phyloP scores from a whole-genome alignment of 2,797 vertebrate species.

The Anabas testudineus region DNA sequence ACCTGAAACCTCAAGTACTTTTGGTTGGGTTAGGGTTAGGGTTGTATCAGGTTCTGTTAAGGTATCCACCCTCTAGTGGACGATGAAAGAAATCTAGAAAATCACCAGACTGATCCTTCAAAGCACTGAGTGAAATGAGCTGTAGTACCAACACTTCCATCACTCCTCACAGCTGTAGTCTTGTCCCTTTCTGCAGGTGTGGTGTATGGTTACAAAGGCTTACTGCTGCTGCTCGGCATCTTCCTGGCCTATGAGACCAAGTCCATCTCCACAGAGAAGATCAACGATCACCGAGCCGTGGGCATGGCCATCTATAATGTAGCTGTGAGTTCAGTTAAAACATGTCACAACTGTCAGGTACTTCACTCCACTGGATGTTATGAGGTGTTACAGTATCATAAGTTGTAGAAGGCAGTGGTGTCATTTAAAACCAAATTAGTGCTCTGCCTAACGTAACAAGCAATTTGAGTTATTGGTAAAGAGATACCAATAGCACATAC shows the following conservation, averaged over 20 bases:
- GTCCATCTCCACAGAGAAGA: conserved; percentile 93
- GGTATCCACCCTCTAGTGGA: too few relatives aligned
- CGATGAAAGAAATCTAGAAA: too few relatives aligned
- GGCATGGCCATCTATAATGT: conserved; percentile 97
- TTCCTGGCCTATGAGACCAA: conserved; percentile 95
- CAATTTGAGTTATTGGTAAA: too few relatives aligned
- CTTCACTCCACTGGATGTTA: background rate
- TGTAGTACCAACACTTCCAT: background rate
- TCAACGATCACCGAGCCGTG: conserved; percentile 93
- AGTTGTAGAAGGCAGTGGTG: background rate
- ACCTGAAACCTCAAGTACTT: too few relatives aligned
- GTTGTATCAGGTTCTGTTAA: too few relatives aligned
- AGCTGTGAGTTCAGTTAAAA: conserved; percentile 82
- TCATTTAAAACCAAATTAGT: background rate
- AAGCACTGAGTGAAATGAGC: background rate
- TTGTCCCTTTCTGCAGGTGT: conserved; percentile 77
- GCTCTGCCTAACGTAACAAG: too few relatives aligned
- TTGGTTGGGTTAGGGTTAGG: too few relatives aligned
- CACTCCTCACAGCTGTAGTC: conserved; percentile 1
- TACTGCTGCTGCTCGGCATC: conserved; percentile 90
- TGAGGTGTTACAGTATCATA: background rate
- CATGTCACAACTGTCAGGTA: too few relatives aligned
- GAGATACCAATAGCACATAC: too few relatives aligned
- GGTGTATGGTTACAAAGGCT: conserved; percentile 92
- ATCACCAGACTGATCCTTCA: too few relatives aligned